phyloP scores from a whole-genome alignment of 2,888 invertebrate genomes.

The Pachymerium ferrugineum region DNA sequence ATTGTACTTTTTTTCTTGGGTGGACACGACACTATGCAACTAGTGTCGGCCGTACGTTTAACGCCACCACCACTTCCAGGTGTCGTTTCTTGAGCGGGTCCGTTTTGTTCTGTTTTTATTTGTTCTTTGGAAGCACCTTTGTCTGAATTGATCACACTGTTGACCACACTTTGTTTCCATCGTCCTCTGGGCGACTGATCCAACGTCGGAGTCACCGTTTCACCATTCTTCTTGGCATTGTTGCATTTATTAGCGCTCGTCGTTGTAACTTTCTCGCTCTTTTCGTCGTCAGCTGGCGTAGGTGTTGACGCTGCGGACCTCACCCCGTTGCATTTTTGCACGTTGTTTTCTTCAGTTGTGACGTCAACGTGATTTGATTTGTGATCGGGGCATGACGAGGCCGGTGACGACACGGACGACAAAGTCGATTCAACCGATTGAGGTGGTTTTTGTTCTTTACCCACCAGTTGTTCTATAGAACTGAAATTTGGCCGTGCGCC shows the following conservation, averaged over 20 bases:
- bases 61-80: too few species aligned
- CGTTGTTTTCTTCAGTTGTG: neutral
- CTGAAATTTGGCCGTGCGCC: too few species aligned
- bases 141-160: neutral
- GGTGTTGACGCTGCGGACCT: neutral
- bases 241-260: too few species aligned
- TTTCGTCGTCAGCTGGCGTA: neutral
- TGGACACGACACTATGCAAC: neutral
- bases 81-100: neutral
- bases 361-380: neutral
- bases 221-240: neutral
- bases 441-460: neutral
- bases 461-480: constrained; percentile 26
- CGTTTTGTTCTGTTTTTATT: too few species aligned
- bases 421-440: neutral
- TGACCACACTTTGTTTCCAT: constrained; percentile 1
- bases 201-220: neutral
- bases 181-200: neutral
- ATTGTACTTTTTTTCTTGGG: neutral
- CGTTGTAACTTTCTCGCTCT: neutral
- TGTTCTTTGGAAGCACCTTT: too few species aligned
- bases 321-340: neutral
- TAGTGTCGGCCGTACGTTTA: neutral
- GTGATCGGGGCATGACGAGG: neutral
- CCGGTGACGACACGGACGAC: neutral